These are phyloP conservation scores for Tragulus kanchil DNA, from an alignment of 2,113 vertebrate genomes.

Conservation along the genomic window DNA sequence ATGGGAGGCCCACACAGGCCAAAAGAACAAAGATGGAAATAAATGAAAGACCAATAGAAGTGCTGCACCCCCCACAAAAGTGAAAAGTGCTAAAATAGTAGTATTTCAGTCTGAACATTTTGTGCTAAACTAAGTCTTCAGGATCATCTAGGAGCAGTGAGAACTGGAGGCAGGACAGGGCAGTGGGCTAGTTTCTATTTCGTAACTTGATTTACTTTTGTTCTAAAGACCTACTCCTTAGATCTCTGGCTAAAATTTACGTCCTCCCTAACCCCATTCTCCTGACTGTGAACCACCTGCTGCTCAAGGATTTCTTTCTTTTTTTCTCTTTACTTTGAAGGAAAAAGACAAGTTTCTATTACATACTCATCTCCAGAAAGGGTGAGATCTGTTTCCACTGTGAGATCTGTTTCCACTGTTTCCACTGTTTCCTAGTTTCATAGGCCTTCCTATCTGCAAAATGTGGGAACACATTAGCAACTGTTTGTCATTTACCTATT, in stretches of 20 bases:
- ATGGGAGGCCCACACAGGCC: no score
- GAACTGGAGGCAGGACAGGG: neutral
- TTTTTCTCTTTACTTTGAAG: neutral
- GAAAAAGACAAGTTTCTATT: neutral
- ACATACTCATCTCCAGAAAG: neutral
- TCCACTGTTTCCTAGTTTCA: neutral
- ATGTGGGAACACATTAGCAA: neutral
- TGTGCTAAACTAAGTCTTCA: constrained; percentile 16
- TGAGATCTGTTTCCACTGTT: neutral
- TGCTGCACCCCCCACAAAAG: neutral
- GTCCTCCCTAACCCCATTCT: neutral
- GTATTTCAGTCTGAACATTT: constrained; percentile 19
- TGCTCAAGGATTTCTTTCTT: neutral
- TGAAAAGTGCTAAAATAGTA: neutral
- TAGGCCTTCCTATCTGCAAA: neutral
- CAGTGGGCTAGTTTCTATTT: constrained; percentile 48
- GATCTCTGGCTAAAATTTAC: neutral
- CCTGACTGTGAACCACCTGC: neutral
- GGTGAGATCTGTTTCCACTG: neutral
- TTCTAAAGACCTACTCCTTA: constrained; percentile 33
- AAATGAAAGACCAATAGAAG: no score
- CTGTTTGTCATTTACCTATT: neutral
- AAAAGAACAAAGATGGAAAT: no score
- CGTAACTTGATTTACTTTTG: constrained; percentile 50
- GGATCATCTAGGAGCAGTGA: neutral